Base-by-base conservation (phyloP, 2,888 invertebrate species). In the Eledone cirrhosa region DNA sequence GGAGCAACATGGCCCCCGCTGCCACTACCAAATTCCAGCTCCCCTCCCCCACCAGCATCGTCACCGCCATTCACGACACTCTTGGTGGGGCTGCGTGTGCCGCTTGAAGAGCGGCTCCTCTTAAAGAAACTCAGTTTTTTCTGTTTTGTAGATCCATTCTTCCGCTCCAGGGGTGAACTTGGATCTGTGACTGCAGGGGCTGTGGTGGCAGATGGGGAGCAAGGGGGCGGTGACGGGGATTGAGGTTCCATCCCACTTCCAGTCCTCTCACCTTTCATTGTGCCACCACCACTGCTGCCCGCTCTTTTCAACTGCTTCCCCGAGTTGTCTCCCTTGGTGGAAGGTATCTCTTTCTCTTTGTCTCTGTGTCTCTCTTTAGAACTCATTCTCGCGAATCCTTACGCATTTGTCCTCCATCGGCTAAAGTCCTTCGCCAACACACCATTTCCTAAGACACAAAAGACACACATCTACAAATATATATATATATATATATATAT, bases 81-180 rank as follows among this genome's bases (percentile, higher is more conserved):
- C 33, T 41, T 41, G 0, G 33, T 7, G 33, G 5, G 29, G 41
- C 22, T 72, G 11, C 69, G 29, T 14, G 33, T 41, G 22, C 33
- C 41, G n/a, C 69, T 72, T 3, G 69, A 72, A 2, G 69, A 72
- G n/a, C 69, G 69, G 5, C 69, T 72, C 24, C 69, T 29, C n/a
- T 72, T 72, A 31, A 72, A 72, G 41, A 72, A 72, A 31, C 69
- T 72, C 7, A 29, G 67, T 33, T 33, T 67, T 33, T 31, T 72
- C 24, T 72, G 29, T 7, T n/a, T 7, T 1, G n/a, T 72, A 0
- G 69, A 72, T 29, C 33, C 8, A 8, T 8, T 41, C 33, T 72
- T 72, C 24, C 69, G 69, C 11, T 72, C 72, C 22, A 72, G 33
- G 3, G n/a, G 33, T 13, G 72, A 31, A n/a, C n/a, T n/a, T 22